Base-by-base conservation (phyloP, 2,888 invertebrate genomes). In the Lasioglossum oenotherae region DNA sequence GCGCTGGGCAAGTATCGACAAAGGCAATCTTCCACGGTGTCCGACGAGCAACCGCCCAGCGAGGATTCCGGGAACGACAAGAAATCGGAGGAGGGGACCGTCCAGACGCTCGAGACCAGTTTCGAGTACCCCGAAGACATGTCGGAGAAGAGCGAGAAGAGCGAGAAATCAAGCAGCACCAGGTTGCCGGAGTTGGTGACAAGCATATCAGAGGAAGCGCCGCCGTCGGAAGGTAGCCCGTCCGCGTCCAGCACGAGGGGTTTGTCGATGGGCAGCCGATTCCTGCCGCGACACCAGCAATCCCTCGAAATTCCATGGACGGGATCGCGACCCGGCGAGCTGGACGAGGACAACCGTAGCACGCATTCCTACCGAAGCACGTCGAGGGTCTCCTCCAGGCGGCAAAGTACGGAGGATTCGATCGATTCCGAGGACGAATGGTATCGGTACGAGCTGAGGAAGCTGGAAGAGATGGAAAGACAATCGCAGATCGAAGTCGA, bases 401-500 rank as follows among this genome's bases (percentile, higher is more conserved):
- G 98, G 77, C 98, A 98, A 95, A 98, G 98, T 93, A 98, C 98
- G 0, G 98, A 98, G 95, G 98, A 98, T 92, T 98, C 98, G 92
- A 98, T 98, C 82, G 98, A 98, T 94, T 98, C 98, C 44, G 98
- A 98, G 95, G 98, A 98, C 93, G 98, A 98, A 94, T 98, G 98
- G 97, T 98, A 98, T 92, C 98, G 98, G 92, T 98, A 98, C 94
- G 98, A 98, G 94, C 95, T 98, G 82, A 96, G 98, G 80, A 98
- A 98, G 95, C 95, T 98, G 57, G 98, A 98, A 95, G 98, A 98
- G 95, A 96, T 98, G 95, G 98, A 98, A 94, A 96, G 97, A 87
- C 97, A 97, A 88, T 97, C 97, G 4, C 97, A 97, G 90, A 91
- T 97, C 81, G 97, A 97, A 91, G 92, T 90, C 64, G 95, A 97